Percentiles rank a stretch among this genome's conserved stretches.
Conservation (phyloP, 2,113 vertebrate genomes). For the Silurus asotus region DNA sequence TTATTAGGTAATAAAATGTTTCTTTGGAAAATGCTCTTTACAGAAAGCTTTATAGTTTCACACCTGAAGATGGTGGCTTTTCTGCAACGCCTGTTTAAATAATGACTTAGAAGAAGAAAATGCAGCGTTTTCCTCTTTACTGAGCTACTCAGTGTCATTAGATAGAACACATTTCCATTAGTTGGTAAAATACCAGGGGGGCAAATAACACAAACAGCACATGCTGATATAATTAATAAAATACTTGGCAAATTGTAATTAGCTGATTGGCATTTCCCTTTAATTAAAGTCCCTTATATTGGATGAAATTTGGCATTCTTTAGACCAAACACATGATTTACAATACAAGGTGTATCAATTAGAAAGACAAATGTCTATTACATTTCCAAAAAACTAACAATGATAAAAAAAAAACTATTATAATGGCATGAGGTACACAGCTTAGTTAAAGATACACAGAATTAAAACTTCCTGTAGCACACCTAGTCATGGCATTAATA, state of each 20-base stretch:
- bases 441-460: background rate
- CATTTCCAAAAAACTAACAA: background rate
- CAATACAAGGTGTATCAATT: background rate
- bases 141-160: background rate
- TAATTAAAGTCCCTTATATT: background rate
- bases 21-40: constrained; percentile 18
- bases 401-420: background rate
- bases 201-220: background rate
- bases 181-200: background rate
- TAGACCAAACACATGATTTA: background rate
- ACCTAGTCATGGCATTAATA: background rate
- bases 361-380: background rate
- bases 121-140: background rate
- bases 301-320: background rate
- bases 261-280: background rate
- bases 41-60: constrained; percentile 11
- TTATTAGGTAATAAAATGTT: constrained; percentile 12
- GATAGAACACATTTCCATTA: background rate
- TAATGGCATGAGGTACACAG: background rate
- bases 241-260: background rate
- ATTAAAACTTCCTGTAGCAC: background rate
- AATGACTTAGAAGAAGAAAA: background rate
- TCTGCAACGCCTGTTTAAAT: background rate
- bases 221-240: constrained; percentile 4
- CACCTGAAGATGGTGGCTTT: constrained; percentile 2